phyloP scores from a whole-genome alignment of 2,113 vertebrate genomes.

The Sminthopsis crassicaudata region DNA sequence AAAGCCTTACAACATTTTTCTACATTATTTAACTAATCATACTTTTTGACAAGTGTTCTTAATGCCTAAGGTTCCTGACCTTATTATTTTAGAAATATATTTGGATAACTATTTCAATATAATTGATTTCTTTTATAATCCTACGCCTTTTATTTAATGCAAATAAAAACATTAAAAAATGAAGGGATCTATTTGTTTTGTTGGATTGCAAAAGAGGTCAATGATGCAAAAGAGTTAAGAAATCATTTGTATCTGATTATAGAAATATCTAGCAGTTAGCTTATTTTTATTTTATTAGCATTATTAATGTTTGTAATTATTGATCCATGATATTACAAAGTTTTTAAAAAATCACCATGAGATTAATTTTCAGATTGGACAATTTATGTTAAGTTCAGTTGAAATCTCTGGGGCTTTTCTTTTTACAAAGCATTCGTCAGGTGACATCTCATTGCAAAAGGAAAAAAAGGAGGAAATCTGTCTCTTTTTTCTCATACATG shows the following conservation, averaged over 20 bases:
- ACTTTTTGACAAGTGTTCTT: not conserved
- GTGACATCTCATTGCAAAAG: not conserved
- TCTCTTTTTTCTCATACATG: not conserved
- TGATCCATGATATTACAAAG: slow-evolving; percentile 5
- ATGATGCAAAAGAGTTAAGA: not conserved
- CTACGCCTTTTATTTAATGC: not conserved
- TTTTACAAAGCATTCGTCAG: not conserved
- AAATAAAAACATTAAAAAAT: not conserved
- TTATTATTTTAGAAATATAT: not conserved
- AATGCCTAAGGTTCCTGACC: not conserved
- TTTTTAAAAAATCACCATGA: not conserved
- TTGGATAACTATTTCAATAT: not conserved
- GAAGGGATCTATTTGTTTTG: not conserved
- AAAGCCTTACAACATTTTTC: not conserved
- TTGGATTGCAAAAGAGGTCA: not conserved
- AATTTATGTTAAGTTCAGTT: slow-evolving; percentile 35
- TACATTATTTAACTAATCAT: slow-evolving; percentile 27
- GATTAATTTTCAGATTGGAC: slow-evolving; percentile 32
- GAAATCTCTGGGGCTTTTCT: slow-evolving; percentile 14
- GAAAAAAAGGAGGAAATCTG: not conserved
- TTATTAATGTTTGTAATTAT: not conserved
- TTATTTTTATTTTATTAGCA: not conserved
- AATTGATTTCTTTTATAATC: not conserved
- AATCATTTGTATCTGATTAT: not conserved
- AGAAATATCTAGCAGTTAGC: not conserved